Evolutionary conservation across 2,113 vertebrate species (phyloP), one percentile per base, ranked within the genome.

Genomic region (Smithornis capensis): DNA sequence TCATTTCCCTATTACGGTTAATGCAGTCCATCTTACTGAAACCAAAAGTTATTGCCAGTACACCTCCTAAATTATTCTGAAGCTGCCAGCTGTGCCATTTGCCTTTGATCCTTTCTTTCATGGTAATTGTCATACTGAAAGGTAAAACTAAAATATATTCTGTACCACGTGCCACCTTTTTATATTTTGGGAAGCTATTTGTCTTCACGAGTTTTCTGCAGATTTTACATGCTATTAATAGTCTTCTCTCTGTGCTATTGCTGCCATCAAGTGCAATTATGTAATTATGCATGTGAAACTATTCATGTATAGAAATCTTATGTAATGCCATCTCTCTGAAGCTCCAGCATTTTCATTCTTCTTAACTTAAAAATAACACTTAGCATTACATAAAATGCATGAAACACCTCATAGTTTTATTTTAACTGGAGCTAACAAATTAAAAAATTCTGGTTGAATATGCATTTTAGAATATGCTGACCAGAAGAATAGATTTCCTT

Each of bases 181-280:
- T 89, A 18, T 82, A 49, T 64, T 90, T 94, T 33, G 6, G 7
- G n/a, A 94, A 67, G 52, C 70, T 90, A 94, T 94, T 92, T 24
- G 11, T 92, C 88, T 91, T 95, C 92, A n/a, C 4, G 7, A 94
- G 56, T 44, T 47, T 94, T 89, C 59, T 92, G 67, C 50, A 67
- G 69, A 33, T 90, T 94, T 83, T 80, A 69, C 4, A 1, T 94
- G 33, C 47, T 97, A 93, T 95, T 95, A 96, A 87, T 95, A 95
- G 49, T 90, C 64, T 93, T 92, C 92, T 90, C 33, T 78, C 82
- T 91, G 95, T 97, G 83, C 87, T 95, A 93, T 96, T 97, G 92
- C 96, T 97, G 94, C 97, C 95, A 97, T 97, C 97, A 97, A 96
- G 96, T 97, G 96, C 95, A 92, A 96, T 97, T 96, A 96, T 86